Percentiles rank a stretch among this genome's conserved stretches.
Conservation (phyloP, 1,140 invertebrate genomes). For the Platorchestia sp. region DNA sequence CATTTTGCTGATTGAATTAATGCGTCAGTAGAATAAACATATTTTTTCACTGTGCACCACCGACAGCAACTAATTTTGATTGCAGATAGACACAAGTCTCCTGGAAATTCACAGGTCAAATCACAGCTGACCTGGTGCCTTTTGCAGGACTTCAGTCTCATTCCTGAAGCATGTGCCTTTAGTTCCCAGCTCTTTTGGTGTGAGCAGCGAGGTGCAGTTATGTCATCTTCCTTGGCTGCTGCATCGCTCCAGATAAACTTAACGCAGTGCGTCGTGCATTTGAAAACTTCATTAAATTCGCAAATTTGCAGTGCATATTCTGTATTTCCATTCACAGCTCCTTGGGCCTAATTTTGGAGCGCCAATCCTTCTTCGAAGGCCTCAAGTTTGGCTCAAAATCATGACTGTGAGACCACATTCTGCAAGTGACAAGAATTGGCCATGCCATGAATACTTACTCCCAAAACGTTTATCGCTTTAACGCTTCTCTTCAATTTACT, state of each 20-base stretch:
- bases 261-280: background rate
- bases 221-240: background rate
- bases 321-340: background rate
- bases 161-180: background rate
- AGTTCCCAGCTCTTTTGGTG: background rate
- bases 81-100: background rate
- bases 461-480: constrained; percentile 27
- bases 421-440: background rate
- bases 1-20: too few relatives aligned
- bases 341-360: background rate
- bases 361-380: background rate
- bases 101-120: background rate
- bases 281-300: background rate
- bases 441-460: background rate
- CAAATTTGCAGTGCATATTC: background rate
- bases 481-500: background rate
- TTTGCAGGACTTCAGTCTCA: background rate
- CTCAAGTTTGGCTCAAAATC: background rate
- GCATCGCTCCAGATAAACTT: background rate
- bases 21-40: background rate
- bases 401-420: background rate
- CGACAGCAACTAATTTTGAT: background rate
- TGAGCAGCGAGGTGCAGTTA: background rate
- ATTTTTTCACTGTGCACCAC: background rate
- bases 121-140: background rate